Conservation (phyloP, 2,888 invertebrate species). For the Diaphora mendica region DNA sequence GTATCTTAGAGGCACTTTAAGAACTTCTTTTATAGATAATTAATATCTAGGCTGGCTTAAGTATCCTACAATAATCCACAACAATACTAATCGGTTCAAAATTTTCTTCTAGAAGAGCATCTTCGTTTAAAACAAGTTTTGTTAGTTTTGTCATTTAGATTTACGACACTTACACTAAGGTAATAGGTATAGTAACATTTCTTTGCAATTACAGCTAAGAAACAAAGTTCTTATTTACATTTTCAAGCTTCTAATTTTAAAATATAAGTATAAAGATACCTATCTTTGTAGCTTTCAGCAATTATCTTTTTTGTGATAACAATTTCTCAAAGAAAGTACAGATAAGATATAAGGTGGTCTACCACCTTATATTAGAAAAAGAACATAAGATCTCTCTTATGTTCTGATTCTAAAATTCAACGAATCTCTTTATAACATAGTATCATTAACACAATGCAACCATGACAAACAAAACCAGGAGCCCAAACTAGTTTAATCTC, state of each 20-base stretch:
- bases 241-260: not conserved
- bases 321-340: too few relatives aligned
- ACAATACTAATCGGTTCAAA: not conserved
- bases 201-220: not conserved
- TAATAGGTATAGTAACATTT: too few relatives aligned
- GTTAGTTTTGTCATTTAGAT: not conserved
- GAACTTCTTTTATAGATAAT: not conserved
- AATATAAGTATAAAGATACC: not conserved
- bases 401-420: not conserved
- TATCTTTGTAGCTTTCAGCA: not conserved
- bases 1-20: not conserved
- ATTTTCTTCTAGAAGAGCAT: not conserved
- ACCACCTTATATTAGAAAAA: too few relatives aligned
- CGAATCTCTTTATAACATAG: slow-evolving; percentile 5
- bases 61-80: not conserved
- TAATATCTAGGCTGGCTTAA: not conserved
- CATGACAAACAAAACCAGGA: slow-evolving; percentile 35
- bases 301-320: not conserved
- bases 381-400: too few relatives aligned
- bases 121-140: not conserved
- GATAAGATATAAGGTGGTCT: too few relatives aligned
- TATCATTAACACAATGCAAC: slow-evolving; percentile 4
- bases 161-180: too few relatives aligned
- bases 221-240: not conserved
- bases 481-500: slow-evolving; percentile 31